Conservation (phyloP, 2,888 invertebrate species). For the Minunthozetes semirufus region DNA sequence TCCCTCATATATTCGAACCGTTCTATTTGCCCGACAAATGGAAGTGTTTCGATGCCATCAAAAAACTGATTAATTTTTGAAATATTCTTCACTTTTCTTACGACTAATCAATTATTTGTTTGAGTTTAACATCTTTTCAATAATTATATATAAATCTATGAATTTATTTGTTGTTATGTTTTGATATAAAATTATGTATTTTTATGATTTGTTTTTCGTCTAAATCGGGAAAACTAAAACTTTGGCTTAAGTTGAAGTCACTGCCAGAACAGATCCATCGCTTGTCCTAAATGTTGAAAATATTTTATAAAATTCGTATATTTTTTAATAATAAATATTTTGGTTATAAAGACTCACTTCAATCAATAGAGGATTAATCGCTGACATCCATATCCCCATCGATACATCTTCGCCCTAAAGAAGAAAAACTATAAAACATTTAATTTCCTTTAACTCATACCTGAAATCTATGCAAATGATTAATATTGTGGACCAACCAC, state of each 20-base stretch:
- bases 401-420: constrained; percentile 48
- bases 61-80: constrained; percentile 64
- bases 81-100: too few species aligned
- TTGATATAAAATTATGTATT: constrained; percentile 13
- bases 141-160: neutral
- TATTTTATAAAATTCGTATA: too few species aligned
- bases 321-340: neutral
- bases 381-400: constrained; percentile 49
- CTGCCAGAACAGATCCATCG: constrained; percentile 31
- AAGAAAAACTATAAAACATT: constrained; percentile 35
- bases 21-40: constrained; percentile 93
- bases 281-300: constrained; percentile 27
- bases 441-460: neutral
- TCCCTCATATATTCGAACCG: constrained; percentile 91
- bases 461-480: constrained; percentile 44
- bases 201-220: constrained; percentile 1
- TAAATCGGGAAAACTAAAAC: constrained; percentile 31
- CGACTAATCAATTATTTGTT: too few species aligned
- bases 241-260: constrained; percentile 11
- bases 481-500: constrained; percentile 45
- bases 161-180: neutral
- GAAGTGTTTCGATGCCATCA: constrained; percentile 76
- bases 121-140: too few species aligned
- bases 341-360: constrained; percentile 42
- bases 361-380: constrained; percentile 44